Percentiles rank a stretch among this genome's conserved stretches.
phyloP scores from a whole-genome alignment of 2,797 vertebrate genomes.

The Distichodus sexfasciatus region DNA sequence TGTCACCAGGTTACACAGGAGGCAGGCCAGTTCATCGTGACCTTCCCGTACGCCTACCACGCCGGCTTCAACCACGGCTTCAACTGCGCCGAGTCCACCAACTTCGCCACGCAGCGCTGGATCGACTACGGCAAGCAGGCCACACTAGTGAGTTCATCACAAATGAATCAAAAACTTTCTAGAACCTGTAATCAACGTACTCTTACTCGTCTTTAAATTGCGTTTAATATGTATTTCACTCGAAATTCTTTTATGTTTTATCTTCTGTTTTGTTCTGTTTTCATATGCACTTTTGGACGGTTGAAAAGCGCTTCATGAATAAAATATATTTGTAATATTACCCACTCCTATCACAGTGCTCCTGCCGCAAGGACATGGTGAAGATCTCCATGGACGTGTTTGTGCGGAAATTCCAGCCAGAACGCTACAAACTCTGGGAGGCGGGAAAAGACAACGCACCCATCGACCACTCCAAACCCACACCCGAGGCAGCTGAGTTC shows the following conservation, averaged over 20 bases:
- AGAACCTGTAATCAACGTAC: neutral
- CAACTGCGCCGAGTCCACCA: slow-evolving; percentile 97
- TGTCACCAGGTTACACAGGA: slow-evolving; percentile 95
- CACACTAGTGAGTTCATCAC: slow-evolving; percentile 84
- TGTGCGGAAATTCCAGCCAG: slow-evolving; percentile 92
- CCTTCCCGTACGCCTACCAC: slow-evolving; percentile 94
- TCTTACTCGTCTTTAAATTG: neutral
- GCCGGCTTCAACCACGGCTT: slow-evolving; percentile 99
- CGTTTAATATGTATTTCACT: too few relatives aligned
- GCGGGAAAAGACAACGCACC: slow-evolving; percentile 84
- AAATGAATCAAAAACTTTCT: too few relatives aligned
- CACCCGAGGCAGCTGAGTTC: slow-evolving; percentile 80
- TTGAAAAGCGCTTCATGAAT: neutral
- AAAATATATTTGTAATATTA: neutral
- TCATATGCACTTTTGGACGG: neutral
- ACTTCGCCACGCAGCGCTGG: slow-evolving; percentile 95
- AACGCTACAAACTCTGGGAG: slow-evolving; percentile 95
- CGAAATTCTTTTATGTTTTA: too few relatives aligned
- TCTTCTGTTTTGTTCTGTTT: too few relatives aligned
- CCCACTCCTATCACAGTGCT: slow-evolving; percentile 76
- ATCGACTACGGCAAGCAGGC: slow-evolving; percentile 97
- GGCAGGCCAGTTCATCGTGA: slow-evolving; percentile 94
- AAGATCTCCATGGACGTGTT: slow-evolving; percentile 99
- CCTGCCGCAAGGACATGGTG: slow-evolving; percentile 95
- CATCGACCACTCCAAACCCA: slow-evolving; percentile 88